Conservation (phyloP, 2,888 invertebrate species). For the Agrochola litura region DNA sequence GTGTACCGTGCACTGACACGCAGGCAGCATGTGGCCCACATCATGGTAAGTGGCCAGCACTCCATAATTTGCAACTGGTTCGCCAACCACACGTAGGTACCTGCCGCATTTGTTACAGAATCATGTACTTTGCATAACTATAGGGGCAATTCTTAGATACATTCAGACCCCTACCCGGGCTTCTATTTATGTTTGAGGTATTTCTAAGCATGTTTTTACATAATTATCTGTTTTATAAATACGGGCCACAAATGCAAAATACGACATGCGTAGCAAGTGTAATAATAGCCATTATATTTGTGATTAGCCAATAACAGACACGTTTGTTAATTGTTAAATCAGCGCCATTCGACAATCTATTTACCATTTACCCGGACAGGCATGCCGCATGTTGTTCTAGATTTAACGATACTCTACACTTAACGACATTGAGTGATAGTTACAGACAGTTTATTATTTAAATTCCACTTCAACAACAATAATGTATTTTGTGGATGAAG, state of each 20-base stretch:
- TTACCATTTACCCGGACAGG: constrained; percentile 6
- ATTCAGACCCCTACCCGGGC: constrained; percentile 3
- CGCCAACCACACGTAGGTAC: constrained; percentile 3
- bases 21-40: constrained; percentile 7
- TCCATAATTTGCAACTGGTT: constrained; percentile 40
- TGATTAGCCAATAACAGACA: constrained; percentile 32
- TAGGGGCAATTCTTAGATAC: not conserved
- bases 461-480: constrained; percentile 43
- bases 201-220: constrained; percentile 22
- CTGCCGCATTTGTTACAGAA: constrained; percentile 2
- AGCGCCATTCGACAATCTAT: constrained; percentile 23
- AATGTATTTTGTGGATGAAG: constrained; percentile 32
- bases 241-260: constrained; percentile 15
- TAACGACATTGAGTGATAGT: constrained; percentile 10
- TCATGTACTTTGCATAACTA: not conserved
- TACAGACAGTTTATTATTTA: constrained; percentile 38
- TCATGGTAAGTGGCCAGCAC: constrained; percentile 18
- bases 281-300: constrained; percentile 40
- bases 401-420: constrained; percentile 12
- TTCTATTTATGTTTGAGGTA: constrained; percentile 25
- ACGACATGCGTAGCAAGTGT: not conserved
- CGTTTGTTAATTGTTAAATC: constrained; percentile 42
- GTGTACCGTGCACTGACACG: not conserved
- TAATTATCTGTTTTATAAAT: constrained; percentile 8
- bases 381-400: constrained; percentile 13